Evolutionary conservation across 2,888 invertebrate genomes (phyloP).

Genomic region (Galerucella nymphaeae): DNA sequence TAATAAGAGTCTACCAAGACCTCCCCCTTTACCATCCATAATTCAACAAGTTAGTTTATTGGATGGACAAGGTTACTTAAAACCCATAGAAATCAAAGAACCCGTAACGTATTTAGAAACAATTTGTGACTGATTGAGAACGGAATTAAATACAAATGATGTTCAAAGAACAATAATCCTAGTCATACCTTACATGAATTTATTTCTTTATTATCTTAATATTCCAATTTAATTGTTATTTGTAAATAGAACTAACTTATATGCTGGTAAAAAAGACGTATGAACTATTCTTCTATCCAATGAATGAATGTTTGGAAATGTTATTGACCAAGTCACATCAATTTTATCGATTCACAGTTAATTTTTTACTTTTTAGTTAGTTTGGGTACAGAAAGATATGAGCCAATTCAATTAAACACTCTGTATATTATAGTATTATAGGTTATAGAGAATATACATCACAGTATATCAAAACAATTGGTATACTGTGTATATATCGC

Average conservation of each 20-base stretch:
- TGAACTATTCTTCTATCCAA: too few species aligned
- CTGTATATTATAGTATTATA: too few species aligned
- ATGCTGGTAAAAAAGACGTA: too few species aligned
- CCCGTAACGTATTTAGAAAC: constrained; percentile 62
- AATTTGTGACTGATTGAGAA: constrained; percentile 56
- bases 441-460: too few species aligned
- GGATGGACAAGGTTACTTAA: constrained; percentile 76
- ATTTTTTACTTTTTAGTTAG: too few species aligned
- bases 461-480: too few species aligned
- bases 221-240: neutral
- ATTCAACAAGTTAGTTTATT: constrained; percentile 65
- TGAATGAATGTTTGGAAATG: too few species aligned
- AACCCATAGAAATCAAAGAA: constrained; percentile 66
- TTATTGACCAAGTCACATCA: too few species aligned
- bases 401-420: too few species aligned
- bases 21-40: constrained; percentile 67
- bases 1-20: constrained; percentile 64
- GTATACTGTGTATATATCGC: too few species aligned
- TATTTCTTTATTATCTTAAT: neutral
- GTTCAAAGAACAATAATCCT: constrained; percentile 6
- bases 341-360: too few species aligned
- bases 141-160: neutral
- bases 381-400: too few species aligned
- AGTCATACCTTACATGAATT: constrained; percentile 2
- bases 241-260: neutral